Conservation (phyloP, 64 coral and sea anemone species). For the Actinia tenebrosa region DNA sequence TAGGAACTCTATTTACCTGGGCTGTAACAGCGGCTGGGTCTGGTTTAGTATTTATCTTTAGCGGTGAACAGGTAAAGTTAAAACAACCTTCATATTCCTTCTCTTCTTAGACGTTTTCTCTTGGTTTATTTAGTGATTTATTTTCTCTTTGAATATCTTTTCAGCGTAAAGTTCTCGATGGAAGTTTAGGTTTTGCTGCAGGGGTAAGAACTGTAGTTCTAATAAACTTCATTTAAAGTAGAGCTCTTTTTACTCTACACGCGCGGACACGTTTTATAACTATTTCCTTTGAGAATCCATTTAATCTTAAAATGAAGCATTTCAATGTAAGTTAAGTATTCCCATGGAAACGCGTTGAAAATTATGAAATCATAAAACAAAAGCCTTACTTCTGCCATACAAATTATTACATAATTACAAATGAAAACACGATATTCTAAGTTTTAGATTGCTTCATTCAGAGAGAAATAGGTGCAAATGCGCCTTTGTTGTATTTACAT, state of each 20-base stretch:
- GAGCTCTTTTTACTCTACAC: not conserved
- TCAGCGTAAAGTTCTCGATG: slow-evolving; percentile 93
- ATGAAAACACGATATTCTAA: too few relatives aligned
- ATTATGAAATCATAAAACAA: not conserved
- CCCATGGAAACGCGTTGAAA: not conserved
- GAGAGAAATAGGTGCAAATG: not conserved
- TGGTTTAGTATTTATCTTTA: slow-evolving; percentile 91
- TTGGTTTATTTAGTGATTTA: not conserved
- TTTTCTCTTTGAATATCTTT: slow-evolving; percentile 12
- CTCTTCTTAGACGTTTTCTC: not conserved
- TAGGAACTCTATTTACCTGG: slow-evolving; percentile 98
- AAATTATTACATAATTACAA: too few relatives aligned
- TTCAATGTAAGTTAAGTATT: not conserved
- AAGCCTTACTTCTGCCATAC: not conserved
- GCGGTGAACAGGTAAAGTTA: slow-evolving; percentile 67
- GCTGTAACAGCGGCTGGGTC: slow-evolving; percentile 85
- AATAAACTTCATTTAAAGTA: not conserved
- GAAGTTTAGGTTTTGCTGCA: slow-evolving; percentile 95
- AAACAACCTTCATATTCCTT: not conserved
- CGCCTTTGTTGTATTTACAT: not conserved
- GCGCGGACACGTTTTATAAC: not conserved
- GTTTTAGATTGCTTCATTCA: not conserved
- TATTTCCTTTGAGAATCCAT: not conserved
- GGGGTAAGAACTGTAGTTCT: slow-evolving; percentile 62
- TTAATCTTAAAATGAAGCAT: not conserved